Percentiles rank a stretch among this genome's conserved stretches.
These are phyloP conservation scores for Melanogrammus aeglefinus DNA, from an alignment of 2,797 vertebrate genomes.

Conservation along the genomic window DNA sequence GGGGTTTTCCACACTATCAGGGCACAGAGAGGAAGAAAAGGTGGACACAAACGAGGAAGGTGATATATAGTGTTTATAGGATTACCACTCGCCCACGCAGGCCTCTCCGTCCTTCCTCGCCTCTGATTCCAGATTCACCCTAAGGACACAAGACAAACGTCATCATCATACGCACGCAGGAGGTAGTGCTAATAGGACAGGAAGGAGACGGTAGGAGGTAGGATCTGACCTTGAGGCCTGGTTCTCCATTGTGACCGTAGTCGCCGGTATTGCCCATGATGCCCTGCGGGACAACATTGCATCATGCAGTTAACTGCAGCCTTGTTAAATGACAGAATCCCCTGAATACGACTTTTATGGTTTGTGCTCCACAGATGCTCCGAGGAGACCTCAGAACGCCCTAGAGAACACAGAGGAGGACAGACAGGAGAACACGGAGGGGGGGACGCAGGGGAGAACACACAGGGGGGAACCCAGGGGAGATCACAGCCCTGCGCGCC, in stretches of 20 bases:
- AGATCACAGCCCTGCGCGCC: constrained; percentile 27
- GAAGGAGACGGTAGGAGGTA: constrained; percentile 8
- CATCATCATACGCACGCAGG: constrained; percentile 30
- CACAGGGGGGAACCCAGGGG: constrained; percentile 39
- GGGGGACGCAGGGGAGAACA: constrained; percentile 41
- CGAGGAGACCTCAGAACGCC: background rate
- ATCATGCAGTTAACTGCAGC: background rate
- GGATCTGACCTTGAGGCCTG: constrained; percentile 64
- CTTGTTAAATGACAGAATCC: background rate
- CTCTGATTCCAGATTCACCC: constrained; percentile 71
- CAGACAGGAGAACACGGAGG: too few species aligned
- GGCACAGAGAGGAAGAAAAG: background rate
- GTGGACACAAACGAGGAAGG: background rate
- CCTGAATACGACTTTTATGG: background rate
- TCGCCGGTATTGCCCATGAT: constrained; percentile 62
- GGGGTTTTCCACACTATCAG: background rate
- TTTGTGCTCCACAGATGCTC: background rate
- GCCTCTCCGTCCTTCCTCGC: constrained; percentile 74
- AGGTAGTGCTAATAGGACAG: background rate
- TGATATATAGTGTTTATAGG: constrained; percentile 18
- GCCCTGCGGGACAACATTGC: constrained; percentile 52
- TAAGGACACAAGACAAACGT: constrained; percentile 40
- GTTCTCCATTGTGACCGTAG: constrained; percentile 67
- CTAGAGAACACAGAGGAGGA: background rate
- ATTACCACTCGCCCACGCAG: constrained; percentile 66